A percentile compares a stretch with the other conserved stretches of the same genome.
These are phyloP conservation scores for Platycheirus rosarum DNA, from an alignment of 2,888 invertebrate genomes.

Conservation along the genomic window DNA sequence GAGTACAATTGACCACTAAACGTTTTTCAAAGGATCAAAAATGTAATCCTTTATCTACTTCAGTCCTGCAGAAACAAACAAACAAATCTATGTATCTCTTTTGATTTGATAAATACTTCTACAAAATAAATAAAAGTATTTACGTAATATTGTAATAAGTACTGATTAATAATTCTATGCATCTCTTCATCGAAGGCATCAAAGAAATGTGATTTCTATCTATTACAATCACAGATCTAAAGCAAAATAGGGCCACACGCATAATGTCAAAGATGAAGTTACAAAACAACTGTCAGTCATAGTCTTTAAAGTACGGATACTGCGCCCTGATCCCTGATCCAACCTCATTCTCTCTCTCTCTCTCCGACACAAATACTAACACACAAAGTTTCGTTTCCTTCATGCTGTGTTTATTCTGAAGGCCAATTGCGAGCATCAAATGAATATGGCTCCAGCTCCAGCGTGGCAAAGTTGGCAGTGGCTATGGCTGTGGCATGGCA, in stretches of 20 bases:
- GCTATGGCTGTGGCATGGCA: background rate
- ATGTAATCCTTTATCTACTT: too few species aligned
- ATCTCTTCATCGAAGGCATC: too few species aligned
- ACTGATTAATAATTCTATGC: too few species aligned
- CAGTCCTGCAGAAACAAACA: too few species aligned
- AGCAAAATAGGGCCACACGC: conserved; percentile 19
- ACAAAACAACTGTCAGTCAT: conserved; percentile 1
- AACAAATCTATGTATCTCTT: too few species aligned
- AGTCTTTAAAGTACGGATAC: conserved; percentile 33
- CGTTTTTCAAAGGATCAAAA: too few species aligned
- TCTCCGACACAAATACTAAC: conserved; percentile 6
- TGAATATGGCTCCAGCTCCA: conserved; percentile 25
- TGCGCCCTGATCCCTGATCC: conserved; percentile 46
- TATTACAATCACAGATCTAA: background rate
- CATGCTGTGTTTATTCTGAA: conserved; percentile 12
- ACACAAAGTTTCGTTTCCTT: background rate
- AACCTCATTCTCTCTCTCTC: conserved; percentile 29
- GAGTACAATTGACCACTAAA: too few species aligned
- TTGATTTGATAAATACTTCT: too few species aligned
- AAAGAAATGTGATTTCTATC: too few species aligned
- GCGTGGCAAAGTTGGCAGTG: conserved; percentile 14
- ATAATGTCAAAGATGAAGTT: conserved; percentile 3
- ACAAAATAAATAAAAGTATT: too few species aligned
- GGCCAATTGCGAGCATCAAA: conserved; percentile 37
- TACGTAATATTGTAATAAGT: too few species aligned